Percentiles rank a stretch among this genome's conserved stretches.
Conservation (phyloP, 2,888 invertebrate species). For the Carpatolechia fugitivella region DNA sequence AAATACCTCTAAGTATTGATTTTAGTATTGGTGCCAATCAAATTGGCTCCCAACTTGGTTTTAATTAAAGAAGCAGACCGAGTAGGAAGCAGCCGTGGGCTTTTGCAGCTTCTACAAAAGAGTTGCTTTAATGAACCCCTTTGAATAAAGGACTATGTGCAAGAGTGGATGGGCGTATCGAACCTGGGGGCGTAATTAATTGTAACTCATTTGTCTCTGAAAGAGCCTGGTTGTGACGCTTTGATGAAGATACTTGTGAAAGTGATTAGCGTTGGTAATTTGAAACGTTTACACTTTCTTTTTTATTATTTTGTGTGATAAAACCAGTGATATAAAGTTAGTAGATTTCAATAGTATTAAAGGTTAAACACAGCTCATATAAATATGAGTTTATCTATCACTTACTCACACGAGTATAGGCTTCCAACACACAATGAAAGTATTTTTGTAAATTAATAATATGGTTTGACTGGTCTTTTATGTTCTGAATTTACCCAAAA, state of each 20-base stretch:
- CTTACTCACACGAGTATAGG: too few relatives aligned
- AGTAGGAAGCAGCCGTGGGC: constrained; percentile 28
- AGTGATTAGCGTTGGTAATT: constrained; percentile 19
- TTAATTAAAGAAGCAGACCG: constrained; percentile 45
- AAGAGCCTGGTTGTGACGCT: constrained; percentile 16
- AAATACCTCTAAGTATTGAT: constrained; percentile 24
- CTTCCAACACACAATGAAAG: too few relatives aligned
- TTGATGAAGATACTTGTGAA: neutral
- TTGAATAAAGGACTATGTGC: constrained; percentile 40
- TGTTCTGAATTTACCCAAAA: too few relatives aligned
- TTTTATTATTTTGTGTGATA: too few relatives aligned
- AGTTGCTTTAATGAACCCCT: constrained; percentile 46
- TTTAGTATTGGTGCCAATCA: constrained; percentile 29
- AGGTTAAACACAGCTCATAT: too few relatives aligned
- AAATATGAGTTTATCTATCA: too few relatives aligned
- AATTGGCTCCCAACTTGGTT: constrained; percentile 29
- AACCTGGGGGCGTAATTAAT: neutral
- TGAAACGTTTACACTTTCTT: too few relatives aligned
- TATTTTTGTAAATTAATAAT: too few relatives aligned
- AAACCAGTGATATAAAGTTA: too few relatives aligned
- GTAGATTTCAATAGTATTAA: too few relatives aligned
- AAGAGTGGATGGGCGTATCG: constrained; percentile 23
- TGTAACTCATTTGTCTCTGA: constrained; percentile 33
- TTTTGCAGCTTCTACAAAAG: constrained; percentile 47
- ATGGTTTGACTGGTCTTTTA: too few relatives aligned